Evolutionary conservation across 2,113 vertebrate species (phyloP).

Genomic region (Nothocercus julius): DNA sequence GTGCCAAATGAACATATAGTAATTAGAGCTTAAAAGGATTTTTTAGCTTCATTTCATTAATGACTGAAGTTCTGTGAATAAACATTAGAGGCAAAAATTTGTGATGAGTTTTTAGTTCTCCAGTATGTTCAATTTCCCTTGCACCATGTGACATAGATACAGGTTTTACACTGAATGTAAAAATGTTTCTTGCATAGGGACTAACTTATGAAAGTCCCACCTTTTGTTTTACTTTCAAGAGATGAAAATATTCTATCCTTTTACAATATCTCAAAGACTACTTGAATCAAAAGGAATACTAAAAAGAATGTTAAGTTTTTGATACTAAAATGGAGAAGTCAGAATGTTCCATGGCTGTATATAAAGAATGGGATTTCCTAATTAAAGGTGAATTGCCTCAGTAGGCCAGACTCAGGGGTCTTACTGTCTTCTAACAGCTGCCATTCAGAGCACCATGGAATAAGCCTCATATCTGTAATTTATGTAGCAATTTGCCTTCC

Average conservation of each 20-base stretch:
- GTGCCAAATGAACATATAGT: not conserved
- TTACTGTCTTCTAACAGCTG: not conserved
- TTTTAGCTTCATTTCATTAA: not conserved
- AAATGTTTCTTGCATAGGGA: not conserved
- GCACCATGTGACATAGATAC: not conserved
- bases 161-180: not conserved
- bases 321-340: not conserved
- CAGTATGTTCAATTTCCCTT: not conserved
- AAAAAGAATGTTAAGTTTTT: not conserved
- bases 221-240: not conserved
- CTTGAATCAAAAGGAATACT: not conserved
- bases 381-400: not conserved
- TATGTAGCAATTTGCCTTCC: not conserved
- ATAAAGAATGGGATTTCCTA: not conserved
- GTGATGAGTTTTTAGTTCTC: not conserved
- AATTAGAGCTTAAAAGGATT: conserved; percentile 3
- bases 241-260: not conserved
- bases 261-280: not conserved
- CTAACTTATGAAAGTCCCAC: not conserved
- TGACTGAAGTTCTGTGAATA: not conserved
- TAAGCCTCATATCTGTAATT: not conserved
- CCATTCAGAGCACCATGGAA: not conserved
- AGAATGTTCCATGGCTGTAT: not conserved
- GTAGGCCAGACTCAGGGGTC: not conserved
- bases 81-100: not conserved